Conservation (phyloP, 64 coral and sea anemone species). For the Hydrozoanthus tunicans region DNA sequence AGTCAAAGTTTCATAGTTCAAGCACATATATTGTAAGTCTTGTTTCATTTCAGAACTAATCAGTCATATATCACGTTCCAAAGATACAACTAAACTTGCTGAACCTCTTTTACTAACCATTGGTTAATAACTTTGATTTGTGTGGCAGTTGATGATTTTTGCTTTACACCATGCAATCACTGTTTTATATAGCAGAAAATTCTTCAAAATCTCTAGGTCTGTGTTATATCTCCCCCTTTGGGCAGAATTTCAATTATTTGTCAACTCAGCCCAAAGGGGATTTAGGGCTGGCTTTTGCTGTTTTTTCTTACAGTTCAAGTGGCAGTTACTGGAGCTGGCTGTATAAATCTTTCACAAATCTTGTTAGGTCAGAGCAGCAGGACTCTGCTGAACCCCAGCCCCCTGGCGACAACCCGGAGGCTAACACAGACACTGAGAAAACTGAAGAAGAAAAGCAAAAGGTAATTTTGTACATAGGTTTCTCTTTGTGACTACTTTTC, state of each 20-base stretch:
- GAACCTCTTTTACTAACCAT: too few species aligned
- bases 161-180: too few species aligned
- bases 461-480: background rate
- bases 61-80: too few species aligned
- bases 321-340: conserved; percentile 65
- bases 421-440: conserved; percentile 47
- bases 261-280: background rate
- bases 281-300: conserved; percentile 51
- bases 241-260: background rate
- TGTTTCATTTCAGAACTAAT: too few species aligned
- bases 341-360: conserved; percentile 64
- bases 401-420: conserved; percentile 66
- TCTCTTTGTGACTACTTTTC: background rate
- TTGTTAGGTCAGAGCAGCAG: conserved; percentile 53
- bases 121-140: too few species aligned
- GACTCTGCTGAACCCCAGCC: conserved; percentile 53
- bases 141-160: too few species aligned
- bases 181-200: too few species aligned
- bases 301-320: conserved; percentile 49
- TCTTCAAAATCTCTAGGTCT: too few species aligned
- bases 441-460: conserved; percentile 43
- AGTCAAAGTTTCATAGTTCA: too few species aligned
- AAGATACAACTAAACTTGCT: too few species aligned
- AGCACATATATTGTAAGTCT: too few species aligned
- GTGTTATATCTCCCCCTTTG: background rate